A percentile compares a stretch with the other conserved stretches of the same genome.
These are phyloP conservation scores for Parazoanthus atlanticus DNA, from an alignment of 92 coral and sea anemone species.

Conservation along the genomic window DNA sequence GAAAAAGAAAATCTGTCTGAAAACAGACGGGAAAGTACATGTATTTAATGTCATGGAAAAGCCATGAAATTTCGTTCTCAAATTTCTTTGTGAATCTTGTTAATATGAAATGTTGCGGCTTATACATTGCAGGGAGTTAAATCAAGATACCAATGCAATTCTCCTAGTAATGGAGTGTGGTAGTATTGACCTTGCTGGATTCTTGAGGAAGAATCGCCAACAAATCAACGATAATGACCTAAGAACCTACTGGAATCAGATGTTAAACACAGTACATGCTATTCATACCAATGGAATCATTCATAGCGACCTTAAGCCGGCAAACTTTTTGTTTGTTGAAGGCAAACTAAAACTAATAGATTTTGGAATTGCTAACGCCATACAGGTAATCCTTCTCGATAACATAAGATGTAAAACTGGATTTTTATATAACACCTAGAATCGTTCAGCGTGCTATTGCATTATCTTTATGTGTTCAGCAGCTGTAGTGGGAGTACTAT, in stretches of 20 bases:
- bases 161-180: conserved; percentile 94
- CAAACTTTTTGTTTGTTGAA: conserved; percentile 94
- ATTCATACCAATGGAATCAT: conserved; percentile 86
- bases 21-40: too few species aligned
- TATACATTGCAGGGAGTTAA: conserved; percentile 75
- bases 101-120: background rate
- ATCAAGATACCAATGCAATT: conserved; percentile 70
- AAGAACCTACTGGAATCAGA: conserved; percentile 87
- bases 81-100: too few species aligned
- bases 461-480: background rate
- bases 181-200: conserved; percentile 91
- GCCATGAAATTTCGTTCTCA: too few species aligned
- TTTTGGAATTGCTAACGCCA: conserved; percentile 96
- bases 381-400: conserved; percentile 66
- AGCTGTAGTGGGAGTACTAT: background rate
- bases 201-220: conserved; percentile 78
- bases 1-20: too few species aligned
- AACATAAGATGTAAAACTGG: background rate
- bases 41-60: too few species aligned
- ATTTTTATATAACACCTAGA: background rate
- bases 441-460: too few species aligned
- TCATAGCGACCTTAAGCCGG: conserved; percentile 96
- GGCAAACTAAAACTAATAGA: conserved; percentile 92
- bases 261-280: conserved; percentile 94
- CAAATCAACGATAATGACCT: conserved; percentile 77